A percentile compares a stretch with the other conserved stretches of the same genome.
phyloP scores from a whole-genome alignment of 2,113 vertebrate species.

The Jacana jacana region DNA sequence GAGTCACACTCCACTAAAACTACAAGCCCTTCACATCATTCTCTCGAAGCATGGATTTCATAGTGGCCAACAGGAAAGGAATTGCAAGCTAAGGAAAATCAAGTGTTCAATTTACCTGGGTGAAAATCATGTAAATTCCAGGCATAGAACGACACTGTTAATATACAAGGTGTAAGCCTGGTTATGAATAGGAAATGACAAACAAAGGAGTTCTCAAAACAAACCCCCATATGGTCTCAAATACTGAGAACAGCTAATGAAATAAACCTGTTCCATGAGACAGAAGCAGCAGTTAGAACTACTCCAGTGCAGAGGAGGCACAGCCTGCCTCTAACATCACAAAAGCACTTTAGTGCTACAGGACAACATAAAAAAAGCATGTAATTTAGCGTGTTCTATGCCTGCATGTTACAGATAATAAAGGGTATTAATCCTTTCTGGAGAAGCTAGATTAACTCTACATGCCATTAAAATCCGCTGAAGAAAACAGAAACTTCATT shows the following conservation, averaged over 20 bases:
- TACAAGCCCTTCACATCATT: background rate
- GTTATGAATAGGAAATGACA: background rate
- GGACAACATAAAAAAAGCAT: background rate
- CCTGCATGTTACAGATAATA: accelerated
- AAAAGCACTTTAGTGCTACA: background rate
- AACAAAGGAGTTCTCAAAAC: background rate
- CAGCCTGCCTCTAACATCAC: background rate
- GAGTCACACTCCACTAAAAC: background rate
- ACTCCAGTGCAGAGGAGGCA: background rate
- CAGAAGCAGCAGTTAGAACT: background rate
- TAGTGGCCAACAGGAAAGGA: background rate
- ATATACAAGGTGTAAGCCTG: background rate
- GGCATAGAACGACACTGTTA: background rate
- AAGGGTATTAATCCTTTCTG: background rate
- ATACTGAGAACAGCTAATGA: background rate
- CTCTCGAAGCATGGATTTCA: background rate
- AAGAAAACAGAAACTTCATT: background rate
- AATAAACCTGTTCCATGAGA: background rate
- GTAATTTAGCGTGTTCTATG: background rate
- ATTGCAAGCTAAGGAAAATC: background rate
- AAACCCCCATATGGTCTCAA: background rate
- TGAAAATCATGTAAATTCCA: background rate
- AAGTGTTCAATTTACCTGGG: background rate
- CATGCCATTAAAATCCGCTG: background rate
- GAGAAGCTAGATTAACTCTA: background rate